phyloP scores from a whole-genome alignment of 2,113 vertebrate genomes.

The Tychaedon coryphoeus region DNA sequence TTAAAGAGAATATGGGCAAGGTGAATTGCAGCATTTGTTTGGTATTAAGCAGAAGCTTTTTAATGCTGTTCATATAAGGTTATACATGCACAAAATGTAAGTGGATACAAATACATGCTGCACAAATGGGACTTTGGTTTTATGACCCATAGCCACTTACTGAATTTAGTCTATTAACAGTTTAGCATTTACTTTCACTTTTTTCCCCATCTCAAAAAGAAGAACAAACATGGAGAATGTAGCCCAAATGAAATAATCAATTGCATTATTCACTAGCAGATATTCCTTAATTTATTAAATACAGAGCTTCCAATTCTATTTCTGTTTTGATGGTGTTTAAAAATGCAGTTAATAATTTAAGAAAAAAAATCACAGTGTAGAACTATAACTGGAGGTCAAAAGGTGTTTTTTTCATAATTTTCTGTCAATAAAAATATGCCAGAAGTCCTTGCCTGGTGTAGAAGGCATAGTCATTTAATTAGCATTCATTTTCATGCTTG shows the following conservation, averaged over 20 bases:
- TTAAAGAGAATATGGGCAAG: background rate
- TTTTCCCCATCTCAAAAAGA: conserved; percentile 53
- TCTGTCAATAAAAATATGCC: background rate
- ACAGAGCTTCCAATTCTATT: conserved; percentile 3
- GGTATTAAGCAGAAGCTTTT: conserved; percentile 32
- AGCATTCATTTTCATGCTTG: background rate
- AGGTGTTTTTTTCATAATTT: background rate
- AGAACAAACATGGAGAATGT: conserved; percentile 61
- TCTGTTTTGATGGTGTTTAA: background rate
- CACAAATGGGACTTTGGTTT: conserved; percentile 58
- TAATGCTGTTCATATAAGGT: conserved; percentile 19
- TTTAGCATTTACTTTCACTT: conserved; percentile 72
- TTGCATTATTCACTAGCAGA: conserved; percentile 68
- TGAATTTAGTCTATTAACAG: conserved; percentile 66
- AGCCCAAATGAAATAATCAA: conserved; percentile 73
- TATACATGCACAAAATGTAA: conserved; percentile 60
- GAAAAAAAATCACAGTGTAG: background rate
- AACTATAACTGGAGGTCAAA: conserved; percentile 49
- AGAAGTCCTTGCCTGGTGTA: background rate
- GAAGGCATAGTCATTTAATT: background rate
- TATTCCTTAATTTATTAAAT: conserved; percentile 67
- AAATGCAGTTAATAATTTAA: conserved; percentile 35
- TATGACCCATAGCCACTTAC: conserved; percentile 69
- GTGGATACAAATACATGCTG: conserved; percentile 46
- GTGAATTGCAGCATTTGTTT: background rate